Conservation (phyloP, 2,797 vertebrate species). For the Mionectes olivaceus region DNA sequence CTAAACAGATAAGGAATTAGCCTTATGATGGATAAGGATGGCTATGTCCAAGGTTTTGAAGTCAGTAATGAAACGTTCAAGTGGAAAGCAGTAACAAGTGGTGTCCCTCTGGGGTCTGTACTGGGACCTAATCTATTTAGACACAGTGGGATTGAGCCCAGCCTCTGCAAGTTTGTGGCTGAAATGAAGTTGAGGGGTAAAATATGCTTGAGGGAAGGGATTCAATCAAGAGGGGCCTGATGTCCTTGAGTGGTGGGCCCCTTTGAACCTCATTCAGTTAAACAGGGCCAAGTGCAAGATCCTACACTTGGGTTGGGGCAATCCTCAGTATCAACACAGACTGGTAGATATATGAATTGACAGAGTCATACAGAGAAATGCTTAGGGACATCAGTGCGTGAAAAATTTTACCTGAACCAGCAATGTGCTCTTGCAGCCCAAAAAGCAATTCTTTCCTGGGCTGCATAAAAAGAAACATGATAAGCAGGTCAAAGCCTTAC, state of each 20-base stretch:
- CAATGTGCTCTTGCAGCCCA: background rate
- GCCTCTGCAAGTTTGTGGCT: background rate
- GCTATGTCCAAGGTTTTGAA: background rate
- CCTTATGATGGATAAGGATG: background rate
- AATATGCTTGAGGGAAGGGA: background rate
- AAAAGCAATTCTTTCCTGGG: background rate
- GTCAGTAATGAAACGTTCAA: background rate
- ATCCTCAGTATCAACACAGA: too few relatives aligned
- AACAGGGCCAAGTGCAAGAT: background rate
- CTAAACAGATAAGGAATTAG: background rate
- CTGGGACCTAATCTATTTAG: background rate
- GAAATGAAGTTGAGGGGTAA: background rate
- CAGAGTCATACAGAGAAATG: background rate
- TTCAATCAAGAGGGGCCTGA: background rate
- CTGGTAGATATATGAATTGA: background rate
- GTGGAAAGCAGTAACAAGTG: background rate
- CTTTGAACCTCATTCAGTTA: background rate
- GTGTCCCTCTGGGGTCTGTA: background rate
- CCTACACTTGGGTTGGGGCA: rapidly evolving
- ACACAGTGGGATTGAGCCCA: background rate
- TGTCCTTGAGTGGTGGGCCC: background rate
- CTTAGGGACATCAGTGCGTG: background rate
- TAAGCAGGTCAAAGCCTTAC: rapidly evolving
- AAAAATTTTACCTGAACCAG: background rate
- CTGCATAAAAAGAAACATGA: background rate